Percentiles rank a stretch among this genome's conserved stretches.
Evolutionary conservation across 2,113 vertebrate species (phyloP).

Genomic region (Hydropotes inermis): DNA sequence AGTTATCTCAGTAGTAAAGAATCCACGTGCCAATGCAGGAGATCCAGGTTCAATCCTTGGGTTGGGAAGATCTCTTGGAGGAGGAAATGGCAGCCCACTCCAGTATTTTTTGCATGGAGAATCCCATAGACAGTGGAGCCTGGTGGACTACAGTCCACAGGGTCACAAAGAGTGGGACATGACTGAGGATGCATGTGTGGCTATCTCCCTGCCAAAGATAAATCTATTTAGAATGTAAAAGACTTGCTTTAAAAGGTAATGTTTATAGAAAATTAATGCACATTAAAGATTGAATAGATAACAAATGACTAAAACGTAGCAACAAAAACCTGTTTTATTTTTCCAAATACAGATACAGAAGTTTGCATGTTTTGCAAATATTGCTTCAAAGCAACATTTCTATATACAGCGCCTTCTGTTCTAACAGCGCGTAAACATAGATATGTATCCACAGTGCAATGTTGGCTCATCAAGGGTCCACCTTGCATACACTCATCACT

Average conservation of each 20-base stretch:
- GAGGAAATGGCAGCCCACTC: neutral
- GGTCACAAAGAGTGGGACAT: neutral
- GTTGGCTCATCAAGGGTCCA: conserved; percentile 78
- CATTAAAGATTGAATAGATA: neutral
- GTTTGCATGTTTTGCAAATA: conserved; percentile 83
- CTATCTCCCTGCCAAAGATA: neutral
- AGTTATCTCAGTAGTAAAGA: neutral
- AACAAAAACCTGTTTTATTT: conserved; percentile 84
- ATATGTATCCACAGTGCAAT: conserved; percentile 78
- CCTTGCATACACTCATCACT: conserved; percentile 67
- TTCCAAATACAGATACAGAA: conserved; percentile 84
- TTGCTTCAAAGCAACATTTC: conserved; percentile 81
- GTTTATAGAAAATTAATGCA: neutral
- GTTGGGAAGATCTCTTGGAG: neutral
- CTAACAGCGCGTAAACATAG: conserved; percentile 79
- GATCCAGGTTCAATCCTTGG: neutral
- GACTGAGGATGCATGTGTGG: neutral
- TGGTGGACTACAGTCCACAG: neutral
- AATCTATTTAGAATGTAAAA: conserved; percentile 6
- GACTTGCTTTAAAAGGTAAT: neutral
- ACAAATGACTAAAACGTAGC: conserved; percentile 64
- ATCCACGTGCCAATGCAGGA: neutral
- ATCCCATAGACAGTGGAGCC: neutral
- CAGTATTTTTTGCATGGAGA: neutral
- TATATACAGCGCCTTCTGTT: conserved; percentile 79